phyloP scores from a whole-genome alignment of 2,888 invertebrate genomes.

The Nephrotoma guestfalica region DNA sequence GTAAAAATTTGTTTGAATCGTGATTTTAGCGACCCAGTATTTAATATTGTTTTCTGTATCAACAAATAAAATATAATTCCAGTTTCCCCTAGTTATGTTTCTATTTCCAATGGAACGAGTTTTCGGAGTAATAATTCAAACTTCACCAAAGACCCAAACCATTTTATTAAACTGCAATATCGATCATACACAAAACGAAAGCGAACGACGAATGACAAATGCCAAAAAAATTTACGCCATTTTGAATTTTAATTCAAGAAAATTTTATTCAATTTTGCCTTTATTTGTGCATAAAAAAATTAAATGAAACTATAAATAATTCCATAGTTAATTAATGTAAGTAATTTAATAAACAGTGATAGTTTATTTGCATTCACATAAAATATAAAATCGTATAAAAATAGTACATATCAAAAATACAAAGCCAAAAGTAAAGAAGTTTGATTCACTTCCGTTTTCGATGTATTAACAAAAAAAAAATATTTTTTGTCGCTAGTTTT shows the following conservation, averaged over 20 bases:
- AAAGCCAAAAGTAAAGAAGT: neutral
- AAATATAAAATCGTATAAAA: neutral
- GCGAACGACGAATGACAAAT: neutral
- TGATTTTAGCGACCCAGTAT: too few relatives aligned
- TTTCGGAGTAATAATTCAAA: neutral
- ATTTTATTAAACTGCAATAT: neutral
- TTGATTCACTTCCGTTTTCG: constrained; percentile 1
- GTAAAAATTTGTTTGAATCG: too few relatives aligned
- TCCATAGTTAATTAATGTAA: neutral
- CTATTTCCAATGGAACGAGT: neutral
- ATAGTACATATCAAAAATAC: neutral
- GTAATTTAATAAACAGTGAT: neutral
- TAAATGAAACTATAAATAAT: neutral
- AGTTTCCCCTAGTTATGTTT: neutral
- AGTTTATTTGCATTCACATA: neutral
- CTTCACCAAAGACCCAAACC: neutral
- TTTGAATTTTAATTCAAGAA: neutral
- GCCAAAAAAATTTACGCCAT: neutral
- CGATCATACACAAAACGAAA: neutral
- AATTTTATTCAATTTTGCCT: neutral
- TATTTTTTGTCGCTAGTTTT: neutral
- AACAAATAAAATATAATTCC: too few relatives aligned
- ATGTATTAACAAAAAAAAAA: neutral
- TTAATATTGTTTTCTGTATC: too few relatives aligned
- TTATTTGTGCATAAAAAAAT: neutral